Conservation (phyloP, 2,797 vertebrate genomes). For the Pangasius djambal region DNA sequence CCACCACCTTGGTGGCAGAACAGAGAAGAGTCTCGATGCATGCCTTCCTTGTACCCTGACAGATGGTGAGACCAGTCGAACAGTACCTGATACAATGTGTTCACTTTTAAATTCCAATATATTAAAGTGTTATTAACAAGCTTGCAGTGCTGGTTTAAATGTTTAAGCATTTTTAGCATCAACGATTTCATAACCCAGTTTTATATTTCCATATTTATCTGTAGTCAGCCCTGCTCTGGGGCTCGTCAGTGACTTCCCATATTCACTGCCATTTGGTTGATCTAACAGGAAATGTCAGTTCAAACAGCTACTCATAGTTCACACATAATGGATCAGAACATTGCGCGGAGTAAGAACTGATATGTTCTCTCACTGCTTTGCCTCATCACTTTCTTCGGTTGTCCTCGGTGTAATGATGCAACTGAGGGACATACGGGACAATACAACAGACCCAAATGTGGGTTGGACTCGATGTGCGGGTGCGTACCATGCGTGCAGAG, state of each 20-base stretch:
- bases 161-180: not conserved
- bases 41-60: too few relatives aligned
- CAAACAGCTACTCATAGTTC: constrained; percentile 26
- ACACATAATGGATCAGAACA: constrained; percentile 43
- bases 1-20: too few relatives aligned
- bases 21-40: too few relatives aligned
- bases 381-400: constrained; percentile 1
- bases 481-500: not conserved
- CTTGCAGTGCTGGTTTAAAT: not conserved
- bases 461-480: not conserved
- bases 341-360: constrained; percentile 24
- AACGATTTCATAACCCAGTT: not conserved
- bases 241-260: constrained; percentile 15
- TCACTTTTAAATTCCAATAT: not conserved
- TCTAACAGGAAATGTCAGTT: constrained; percentile 42
- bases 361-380: constrained; percentile 24
- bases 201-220: not conserved
- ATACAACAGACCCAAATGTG: not conserved
- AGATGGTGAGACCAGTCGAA: too few relatives aligned
- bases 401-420: constrained; percentile 40
- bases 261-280: constrained; percentile 21
- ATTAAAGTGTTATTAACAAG: not conserved
- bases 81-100: not conserved
- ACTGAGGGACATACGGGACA: constrained; percentile 34
- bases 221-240: constrained; percentile 3